These are phyloP conservation scores for Halesus radiatus DNA, from an alignment of 1,140 invertebrate species.

Conservation along the genomic window DNA sequence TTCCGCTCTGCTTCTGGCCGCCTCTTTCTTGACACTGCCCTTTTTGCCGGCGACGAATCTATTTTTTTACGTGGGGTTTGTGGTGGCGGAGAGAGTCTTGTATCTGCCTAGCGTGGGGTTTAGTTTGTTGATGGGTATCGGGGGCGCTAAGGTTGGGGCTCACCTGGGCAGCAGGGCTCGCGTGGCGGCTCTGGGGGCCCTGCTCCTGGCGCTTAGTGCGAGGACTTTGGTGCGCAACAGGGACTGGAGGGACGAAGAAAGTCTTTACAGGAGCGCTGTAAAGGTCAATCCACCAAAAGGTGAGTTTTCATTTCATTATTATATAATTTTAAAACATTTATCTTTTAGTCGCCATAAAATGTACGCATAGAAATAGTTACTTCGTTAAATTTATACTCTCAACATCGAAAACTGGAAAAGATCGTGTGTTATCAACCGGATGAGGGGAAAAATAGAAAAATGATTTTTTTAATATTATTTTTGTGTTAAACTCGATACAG, in stretches of 20 bases:
- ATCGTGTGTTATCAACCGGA: too few species aligned
- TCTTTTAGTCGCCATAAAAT: too few species aligned
- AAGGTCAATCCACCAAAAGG: slow-evolving; percentile 97
- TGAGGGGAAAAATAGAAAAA: too few species aligned
- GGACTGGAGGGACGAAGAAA: slow-evolving; percentile 95
- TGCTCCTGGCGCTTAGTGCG: slow-evolving; percentile 80
- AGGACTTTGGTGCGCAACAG: slow-evolving; percentile 87
- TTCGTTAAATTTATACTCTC: too few species aligned
- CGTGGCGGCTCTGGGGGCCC: slow-evolving; percentile 69
- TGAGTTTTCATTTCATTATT: slow-evolving; percentile 67
- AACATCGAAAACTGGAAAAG: too few species aligned
- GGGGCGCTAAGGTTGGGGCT: slow-evolving; percentile 73
- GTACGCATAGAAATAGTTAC: too few species aligned
- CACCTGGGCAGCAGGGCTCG: slow-evolving; percentile 68
- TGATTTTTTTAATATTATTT: too few species aligned
- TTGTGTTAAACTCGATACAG: too few species aligned
- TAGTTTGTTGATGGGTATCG: slow-evolving; percentile 88
- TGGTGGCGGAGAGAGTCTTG: slow-evolving; percentile 94
- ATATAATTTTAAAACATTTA: background rate
- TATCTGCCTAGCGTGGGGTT: slow-evolving; percentile 97
- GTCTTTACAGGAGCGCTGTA: slow-evolving; percentile 91
- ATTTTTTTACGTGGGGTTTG: slow-evolving; percentile 97
- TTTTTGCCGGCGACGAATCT: slow-evolving; percentile 95
- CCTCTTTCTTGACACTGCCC: slow-evolving; percentile 87
- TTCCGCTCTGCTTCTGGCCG: slow-evolving; percentile 73